Conservation (phyloP, 2,113 vertebrate genomes). For the Conger conger region DNA sequence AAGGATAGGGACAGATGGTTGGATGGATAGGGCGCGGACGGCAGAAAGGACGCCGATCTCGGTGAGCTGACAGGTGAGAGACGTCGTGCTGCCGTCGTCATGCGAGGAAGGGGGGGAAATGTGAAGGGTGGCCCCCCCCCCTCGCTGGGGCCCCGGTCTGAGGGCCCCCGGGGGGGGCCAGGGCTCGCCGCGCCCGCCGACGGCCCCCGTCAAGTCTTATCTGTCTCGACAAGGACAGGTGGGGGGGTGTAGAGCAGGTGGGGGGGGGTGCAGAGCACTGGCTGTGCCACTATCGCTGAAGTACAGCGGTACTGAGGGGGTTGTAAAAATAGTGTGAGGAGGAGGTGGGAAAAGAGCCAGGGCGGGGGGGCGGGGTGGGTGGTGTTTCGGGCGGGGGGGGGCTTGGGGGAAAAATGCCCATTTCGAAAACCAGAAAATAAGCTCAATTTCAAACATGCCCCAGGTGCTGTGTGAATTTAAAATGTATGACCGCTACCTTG, state of each 20-base stretch:
- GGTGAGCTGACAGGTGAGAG: neutral
- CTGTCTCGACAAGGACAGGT: neutral
- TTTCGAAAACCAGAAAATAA: neutral
- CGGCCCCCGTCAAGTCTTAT: neutral
- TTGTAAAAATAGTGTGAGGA: neutral
- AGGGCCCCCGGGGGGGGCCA: neutral
- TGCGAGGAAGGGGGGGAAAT: neutral
- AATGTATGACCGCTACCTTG: neutral
- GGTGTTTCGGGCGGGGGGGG: too few species aligned
- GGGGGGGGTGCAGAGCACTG: neutral
- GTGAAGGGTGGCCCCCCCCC: neutral
- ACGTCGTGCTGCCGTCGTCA: neutral
- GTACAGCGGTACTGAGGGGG: neutral
- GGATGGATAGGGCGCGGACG: neutral
- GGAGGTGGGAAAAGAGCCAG: neutral
- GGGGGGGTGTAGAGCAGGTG: neutral
- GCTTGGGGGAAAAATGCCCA: neutral
- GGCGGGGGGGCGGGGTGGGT: too few species aligned
- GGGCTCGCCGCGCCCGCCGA: neutral
- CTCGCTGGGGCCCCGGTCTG: neutral
- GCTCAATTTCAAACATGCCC: slow-evolving; percentile 4
- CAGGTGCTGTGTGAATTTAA: neutral
- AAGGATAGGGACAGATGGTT: neutral
- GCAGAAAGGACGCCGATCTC: neutral
- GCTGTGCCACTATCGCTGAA: neutral